phyloP scores from a whole-genome alignment of 53 echinoderm and acorn worm genomes.

The Patiria pectinifera region DNA sequence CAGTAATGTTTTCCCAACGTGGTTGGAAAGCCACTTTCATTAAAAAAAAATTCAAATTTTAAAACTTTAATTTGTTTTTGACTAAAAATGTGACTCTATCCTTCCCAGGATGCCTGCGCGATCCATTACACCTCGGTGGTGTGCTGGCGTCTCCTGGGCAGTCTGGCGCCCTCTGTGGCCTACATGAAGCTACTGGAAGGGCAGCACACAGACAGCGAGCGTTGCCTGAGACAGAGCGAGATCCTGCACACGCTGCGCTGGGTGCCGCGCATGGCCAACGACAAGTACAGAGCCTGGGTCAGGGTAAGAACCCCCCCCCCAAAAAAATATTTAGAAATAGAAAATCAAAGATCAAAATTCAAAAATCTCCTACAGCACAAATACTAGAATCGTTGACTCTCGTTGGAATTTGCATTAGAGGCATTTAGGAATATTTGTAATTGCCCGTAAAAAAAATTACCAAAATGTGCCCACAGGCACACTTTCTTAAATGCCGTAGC shows the following conservation, averaged over 20 bases:
- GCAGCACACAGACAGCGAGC: slow-evolving; percentile 82
- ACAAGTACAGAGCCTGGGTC: slow-evolving; percentile 85
- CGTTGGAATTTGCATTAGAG: no score
- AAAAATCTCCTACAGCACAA: no score
- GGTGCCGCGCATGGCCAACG: slow-evolving; percentile 87
- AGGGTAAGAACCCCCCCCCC: slow-evolving; percentile 66
- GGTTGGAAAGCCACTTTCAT: no score
- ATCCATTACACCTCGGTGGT: slow-evolving; percentile 89
- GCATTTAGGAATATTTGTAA: no score
- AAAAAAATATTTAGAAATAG: no score
- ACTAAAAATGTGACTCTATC: not conserved
- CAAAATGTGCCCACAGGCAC: no score
- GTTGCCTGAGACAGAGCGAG: slow-evolving; percentile 82
- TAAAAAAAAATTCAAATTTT: no score
- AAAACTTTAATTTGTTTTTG: not conserved
- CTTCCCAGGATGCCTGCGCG: slow-evolving; percentile 75
- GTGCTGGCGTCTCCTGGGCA: slow-evolving; percentile 89
- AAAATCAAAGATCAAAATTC: no score
- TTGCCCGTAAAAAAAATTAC: no score
- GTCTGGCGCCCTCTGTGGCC: slow-evolving; percentile 93
- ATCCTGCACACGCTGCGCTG: slow-evolving; percentile 92
- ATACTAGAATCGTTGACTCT: no score
- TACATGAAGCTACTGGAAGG: slow-evolving; percentile 95
- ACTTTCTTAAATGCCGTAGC: no score
- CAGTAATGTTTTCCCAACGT: no score